Percentiles rank a stretch among this genome's conserved stretches.
phyloP scores from a whole-genome alignment of 2,888 invertebrate species.

The Hypolimnas misippus region DNA sequence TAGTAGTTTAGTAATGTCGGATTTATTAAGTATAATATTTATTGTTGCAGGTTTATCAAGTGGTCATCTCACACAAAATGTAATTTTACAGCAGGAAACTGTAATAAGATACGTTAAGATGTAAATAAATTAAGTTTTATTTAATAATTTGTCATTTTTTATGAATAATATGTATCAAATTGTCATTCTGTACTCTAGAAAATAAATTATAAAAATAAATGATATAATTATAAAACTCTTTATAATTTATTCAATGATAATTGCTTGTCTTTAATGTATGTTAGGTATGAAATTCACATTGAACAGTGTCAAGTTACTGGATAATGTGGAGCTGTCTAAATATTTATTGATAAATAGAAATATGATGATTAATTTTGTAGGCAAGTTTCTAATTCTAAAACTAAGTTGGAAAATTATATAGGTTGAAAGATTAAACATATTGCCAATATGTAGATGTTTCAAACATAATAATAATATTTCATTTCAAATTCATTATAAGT shows the following conservation, averaged over 20 bases:
- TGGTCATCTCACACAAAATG: not conserved
- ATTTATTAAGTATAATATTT: too few relatives aligned
- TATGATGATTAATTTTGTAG: too few relatives aligned
- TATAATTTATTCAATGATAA: not conserved
- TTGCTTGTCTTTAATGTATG: not conserved
- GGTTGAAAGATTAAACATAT: too few relatives aligned
- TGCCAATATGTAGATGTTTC: too few relatives aligned
- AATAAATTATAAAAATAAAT: not conserved
- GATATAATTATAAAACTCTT: not conserved
- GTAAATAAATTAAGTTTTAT: constrained; percentile 25
- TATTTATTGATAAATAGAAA: too few relatives aligned
- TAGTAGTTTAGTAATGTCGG: too few relatives aligned
- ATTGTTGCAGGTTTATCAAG: constrained; percentile 18
- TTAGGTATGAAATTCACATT: not conserved
- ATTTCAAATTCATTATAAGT: too few relatives aligned
- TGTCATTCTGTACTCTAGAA: not conserved
- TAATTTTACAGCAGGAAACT: constrained; percentile 8
- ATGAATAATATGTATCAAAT: not conserved
- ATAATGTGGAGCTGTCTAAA: too few relatives aligned
- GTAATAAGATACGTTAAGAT: constrained; percentile 14
- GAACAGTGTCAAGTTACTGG: too few relatives aligned
- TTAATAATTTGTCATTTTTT: not conserved
- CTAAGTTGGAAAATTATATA: too few relatives aligned
- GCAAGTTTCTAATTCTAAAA: too few relatives aligned
- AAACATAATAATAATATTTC: too few relatives aligned